Percentiles rank a stretch among this genome's conserved stretches.
Evolutionary conservation across 2,888 invertebrate species (phyloP).

Genomic region (Callyntrura guangdongensis): DNA sequence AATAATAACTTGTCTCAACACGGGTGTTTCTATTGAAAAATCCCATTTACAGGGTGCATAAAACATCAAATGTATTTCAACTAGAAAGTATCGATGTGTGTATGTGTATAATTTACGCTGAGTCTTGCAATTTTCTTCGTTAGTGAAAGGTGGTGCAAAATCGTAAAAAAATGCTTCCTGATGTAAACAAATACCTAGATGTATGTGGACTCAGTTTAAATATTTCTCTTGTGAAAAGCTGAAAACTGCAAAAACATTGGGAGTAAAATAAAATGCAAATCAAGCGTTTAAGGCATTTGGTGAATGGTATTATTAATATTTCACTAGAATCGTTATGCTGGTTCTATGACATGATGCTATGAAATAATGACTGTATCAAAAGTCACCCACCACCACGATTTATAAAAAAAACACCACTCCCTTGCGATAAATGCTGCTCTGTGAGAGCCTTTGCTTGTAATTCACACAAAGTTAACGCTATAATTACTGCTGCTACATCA

Average conservation of each 20-base stretch:
- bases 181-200: constrained; percentile 47
- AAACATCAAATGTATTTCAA: constrained; percentile 11
- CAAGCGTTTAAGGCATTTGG: constrained; percentile 28
- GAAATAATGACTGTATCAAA: constrained; percentile 67
- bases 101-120: constrained; percentile 3
- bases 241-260: neutral
- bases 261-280: constrained; percentile 35
- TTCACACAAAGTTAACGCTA: constrained; percentile 2
- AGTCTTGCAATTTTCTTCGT: constrained; percentile 33
- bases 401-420: constrained; percentile 20
- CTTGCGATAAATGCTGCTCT: neutral
- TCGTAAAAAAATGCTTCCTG: constrained; percentile 54
- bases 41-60: neutral
- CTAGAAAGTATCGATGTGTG: neutral
- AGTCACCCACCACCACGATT: constrained; percentile 49
- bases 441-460: constrained; percentile 43
- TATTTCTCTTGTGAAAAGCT: neutral
- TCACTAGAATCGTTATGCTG: constrained; percentile 21
- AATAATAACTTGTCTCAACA: neutral
- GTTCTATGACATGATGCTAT: constrained; percentile 52
- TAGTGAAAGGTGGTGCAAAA: constrained; percentile 49
- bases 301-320: constrained; percentile 43
- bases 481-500: neutral
- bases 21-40: constrained; percentile 15
- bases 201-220: neutral